These are phyloP conservation scores for Tadarida brasiliensis DNA, from an alignment of 2,797 vertebrate species.

Conservation along the genomic window DNA sequence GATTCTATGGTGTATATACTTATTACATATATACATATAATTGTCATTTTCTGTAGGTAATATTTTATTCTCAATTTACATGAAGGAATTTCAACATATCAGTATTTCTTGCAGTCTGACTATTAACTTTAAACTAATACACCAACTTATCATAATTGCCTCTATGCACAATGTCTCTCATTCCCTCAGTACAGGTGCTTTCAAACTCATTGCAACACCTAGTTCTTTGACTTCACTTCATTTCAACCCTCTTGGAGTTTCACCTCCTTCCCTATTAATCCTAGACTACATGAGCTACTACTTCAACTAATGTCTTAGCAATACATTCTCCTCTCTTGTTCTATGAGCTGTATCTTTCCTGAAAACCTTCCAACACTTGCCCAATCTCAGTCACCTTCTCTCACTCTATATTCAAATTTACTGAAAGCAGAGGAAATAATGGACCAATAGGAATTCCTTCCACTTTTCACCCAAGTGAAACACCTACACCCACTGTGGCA, in stretches of 20 bases:
- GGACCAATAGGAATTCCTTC: background rate
- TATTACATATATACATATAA: background rate
- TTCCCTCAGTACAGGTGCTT: background rate
- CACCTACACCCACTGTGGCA: background rate
- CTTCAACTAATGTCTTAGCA: background rate
- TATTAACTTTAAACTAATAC: slow-evolving; percentile 10
- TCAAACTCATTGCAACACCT: background rate
- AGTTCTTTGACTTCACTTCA: background rate
- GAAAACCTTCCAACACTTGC: background rate
- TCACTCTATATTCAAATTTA: background rate
- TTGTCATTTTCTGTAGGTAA: background rate
- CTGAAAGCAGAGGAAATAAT: slow-evolving; percentile 20
- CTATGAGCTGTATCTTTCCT: background rate
- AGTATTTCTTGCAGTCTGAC: background rate
- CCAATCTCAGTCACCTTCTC: background rate
- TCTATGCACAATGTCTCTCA: background rate
- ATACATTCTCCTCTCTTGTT: background rate
- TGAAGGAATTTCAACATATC: background rate
- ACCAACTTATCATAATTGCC: background rate
- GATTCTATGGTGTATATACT: background rate
- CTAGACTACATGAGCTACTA: background rate
- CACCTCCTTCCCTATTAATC: background rate
- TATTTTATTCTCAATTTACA: slow-evolving; percentile 32
- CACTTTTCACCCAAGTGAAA: background rate
- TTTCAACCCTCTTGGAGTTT: background rate